phyloP scores from a whole-genome alignment of 2,797 vertebrate species.

The Rhinoraja longicauda region DNA sequence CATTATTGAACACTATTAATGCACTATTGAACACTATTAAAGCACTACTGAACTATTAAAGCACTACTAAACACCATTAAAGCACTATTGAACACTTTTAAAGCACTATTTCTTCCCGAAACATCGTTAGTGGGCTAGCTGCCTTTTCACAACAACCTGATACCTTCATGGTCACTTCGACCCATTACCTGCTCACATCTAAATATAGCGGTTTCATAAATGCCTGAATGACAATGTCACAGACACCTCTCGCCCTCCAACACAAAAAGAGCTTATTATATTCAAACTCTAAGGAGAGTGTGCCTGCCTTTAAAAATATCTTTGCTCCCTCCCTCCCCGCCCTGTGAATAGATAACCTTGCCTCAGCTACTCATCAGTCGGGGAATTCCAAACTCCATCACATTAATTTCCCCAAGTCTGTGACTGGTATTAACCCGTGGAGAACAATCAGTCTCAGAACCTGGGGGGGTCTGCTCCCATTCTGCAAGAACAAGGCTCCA shows the following conservation, averaged over 20 bases:
- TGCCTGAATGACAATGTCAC: background rate
- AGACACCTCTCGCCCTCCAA: background rate
- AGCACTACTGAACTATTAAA: too few relatives aligned
- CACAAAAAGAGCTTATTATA: background rate
- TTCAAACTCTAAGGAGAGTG: background rate
- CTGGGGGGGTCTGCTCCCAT: background rate
- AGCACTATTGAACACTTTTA: too few relatives aligned
- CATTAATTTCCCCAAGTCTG: background rate
- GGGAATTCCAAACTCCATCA: slow-evolving; percentile 14
- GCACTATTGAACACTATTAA: too few relatives aligned
- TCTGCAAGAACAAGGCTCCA: background rate
- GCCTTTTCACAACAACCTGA: background rate
- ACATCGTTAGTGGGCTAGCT: background rate
- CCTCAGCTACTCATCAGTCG: background rate
- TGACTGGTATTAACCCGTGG: background rate
- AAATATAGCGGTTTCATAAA: background rate
- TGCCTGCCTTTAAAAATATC: background rate
- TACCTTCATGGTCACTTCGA: background rate
- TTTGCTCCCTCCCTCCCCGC: background rate
- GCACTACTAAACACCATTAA: too few relatives aligned
- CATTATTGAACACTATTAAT: too few relatives aligned
- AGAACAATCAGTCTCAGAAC: background rate
- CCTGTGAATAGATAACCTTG: background rate
- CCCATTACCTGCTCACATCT: background rate
- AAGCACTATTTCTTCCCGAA: background rate